Evolutionary conservation across 1,140 invertebrate species (phyloP).

Genomic region (Drosophila trapezifrons): DNA sequence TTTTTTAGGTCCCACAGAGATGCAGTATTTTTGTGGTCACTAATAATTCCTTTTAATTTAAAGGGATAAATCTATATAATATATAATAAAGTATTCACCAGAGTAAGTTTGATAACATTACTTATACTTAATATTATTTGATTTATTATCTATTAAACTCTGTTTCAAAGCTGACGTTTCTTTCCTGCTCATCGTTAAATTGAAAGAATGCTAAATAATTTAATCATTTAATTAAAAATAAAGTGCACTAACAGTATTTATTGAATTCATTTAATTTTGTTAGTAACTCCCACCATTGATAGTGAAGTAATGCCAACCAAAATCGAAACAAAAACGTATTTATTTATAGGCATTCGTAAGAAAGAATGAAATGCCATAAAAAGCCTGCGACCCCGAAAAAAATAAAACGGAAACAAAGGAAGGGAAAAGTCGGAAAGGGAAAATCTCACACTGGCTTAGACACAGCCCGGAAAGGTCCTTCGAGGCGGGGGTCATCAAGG

Average conservation of each 20-base stretch:
- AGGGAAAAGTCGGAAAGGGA: conserved; percentile 3
- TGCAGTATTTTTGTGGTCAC: neutral
- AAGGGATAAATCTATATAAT: too few species aligned
- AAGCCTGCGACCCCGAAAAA: neutral
- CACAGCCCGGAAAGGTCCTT: conserved; percentile 7
- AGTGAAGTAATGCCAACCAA: neutral
- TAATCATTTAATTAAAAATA: too few species aligned
- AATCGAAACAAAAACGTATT: conserved; percentile 2
- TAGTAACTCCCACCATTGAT: neutral
- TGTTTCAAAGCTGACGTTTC: too few species aligned
- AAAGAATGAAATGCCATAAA: conserved; percentile 17
- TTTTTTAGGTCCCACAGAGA: too few species aligned
- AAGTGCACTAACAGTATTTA: too few species aligned
- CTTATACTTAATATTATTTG: too few species aligned
- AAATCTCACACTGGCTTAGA: conserved; percentile 14
- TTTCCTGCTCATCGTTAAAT: too few species aligned
- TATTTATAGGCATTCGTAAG: conserved; percentile 15
- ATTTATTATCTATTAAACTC: neutral
- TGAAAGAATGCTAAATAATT: neutral
- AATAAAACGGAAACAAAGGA: conserved; percentile 1
- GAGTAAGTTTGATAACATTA: too few species aligned
- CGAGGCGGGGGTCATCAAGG: conserved; percentile 15
- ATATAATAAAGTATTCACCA: too few species aligned
- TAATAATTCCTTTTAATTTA: neutral
- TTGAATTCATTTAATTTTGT: neutral